phyloP scores from a whole-genome alignment of 2,113 vertebrate genomes.

The Chloroceryle aenea region DNA sequence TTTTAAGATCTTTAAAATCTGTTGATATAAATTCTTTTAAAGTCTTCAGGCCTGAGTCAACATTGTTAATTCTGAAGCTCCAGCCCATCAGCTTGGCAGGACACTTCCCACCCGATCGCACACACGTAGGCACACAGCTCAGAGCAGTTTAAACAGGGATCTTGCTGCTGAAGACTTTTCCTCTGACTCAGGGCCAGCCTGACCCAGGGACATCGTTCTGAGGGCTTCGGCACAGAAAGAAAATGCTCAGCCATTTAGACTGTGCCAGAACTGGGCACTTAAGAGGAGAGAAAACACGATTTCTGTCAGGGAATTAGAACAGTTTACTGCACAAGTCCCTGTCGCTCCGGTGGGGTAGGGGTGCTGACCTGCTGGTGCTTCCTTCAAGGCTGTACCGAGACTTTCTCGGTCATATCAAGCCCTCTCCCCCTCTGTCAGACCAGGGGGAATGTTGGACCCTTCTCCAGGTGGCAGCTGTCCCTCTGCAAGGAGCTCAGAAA shows the following conservation, averaged over 20 bases:
- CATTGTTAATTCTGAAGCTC: slow-evolving; percentile 71
- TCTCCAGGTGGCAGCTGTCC: not conserved
- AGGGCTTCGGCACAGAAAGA: not conserved
- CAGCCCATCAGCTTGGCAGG: slow-evolving; percentile 40
- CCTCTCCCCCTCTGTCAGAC: not conserved
- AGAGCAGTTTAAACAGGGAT: not conserved
- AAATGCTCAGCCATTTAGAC: not conserved
- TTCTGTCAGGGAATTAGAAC: not conserved
- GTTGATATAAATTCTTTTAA: slow-evolving; percentile 73
- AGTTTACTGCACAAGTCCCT: not conserved
- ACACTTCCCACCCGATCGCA: not conserved
- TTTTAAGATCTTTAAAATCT: slow-evolving; percentile 78
- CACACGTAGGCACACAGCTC: not conserved
- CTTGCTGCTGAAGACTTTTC: not conserved
- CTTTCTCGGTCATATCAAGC: not conserved
- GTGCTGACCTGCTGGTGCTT: not conserved
- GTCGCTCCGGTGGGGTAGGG: not conserved
- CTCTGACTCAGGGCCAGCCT: not conserved
- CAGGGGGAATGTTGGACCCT: not conserved
- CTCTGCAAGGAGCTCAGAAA: not conserved
- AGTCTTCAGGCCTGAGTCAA: slow-evolving; percentile 72
- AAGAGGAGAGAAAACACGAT: not conserved
- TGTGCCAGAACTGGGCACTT: not conserved
- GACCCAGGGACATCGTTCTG: not conserved
- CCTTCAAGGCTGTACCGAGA: rapidly evolving